A percentile compares a stretch with the other conserved stretches of the same genome.
Evolutionary conservation across 2,888 invertebrate genomes (phyloP).

Genomic region (Margaritifera margaritifera): DNA sequence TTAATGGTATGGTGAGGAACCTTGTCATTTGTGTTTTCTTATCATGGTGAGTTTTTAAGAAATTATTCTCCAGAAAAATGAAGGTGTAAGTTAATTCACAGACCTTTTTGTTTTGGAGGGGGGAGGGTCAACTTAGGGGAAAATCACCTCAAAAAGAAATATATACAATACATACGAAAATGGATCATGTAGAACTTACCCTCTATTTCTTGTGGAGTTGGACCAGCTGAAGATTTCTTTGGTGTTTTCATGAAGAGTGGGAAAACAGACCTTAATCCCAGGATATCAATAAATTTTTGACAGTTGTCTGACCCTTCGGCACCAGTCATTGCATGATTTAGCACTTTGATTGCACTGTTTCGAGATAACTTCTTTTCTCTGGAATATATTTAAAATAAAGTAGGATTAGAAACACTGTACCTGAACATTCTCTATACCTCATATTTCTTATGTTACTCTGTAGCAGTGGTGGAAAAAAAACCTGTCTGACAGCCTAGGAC

Average conservation of each 20-base stretch:
- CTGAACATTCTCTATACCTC: background rate
- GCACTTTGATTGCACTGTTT: slow-evolving; percentile 95
- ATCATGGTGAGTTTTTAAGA: too few species aligned
- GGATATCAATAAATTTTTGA: slow-evolving; percentile 97
- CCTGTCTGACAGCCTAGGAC: background rate
- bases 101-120: background rate
- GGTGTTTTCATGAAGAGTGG: slow-evolving; percentile 99
- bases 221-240: slow-evolving; percentile 77
- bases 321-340: slow-evolving; percentile 98
- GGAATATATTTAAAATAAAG: slow-evolving; percentile 6
- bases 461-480: too few species aligned
- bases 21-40: too few species aligned
- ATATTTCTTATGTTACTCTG: background rate
- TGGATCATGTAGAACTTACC: slow-evolving; percentile 73
- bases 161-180: background rate
- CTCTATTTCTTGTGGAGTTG: slow-evolving; percentile 86
- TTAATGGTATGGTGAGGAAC: too few species aligned
- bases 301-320: slow-evolving; percentile 92
- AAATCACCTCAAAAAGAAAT: background rate
- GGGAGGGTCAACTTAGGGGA: background rate
- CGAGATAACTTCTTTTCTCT: slow-evolving; percentile 91
- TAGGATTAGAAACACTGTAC: background rate
- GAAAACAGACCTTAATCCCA: slow-evolving; percentile 94
- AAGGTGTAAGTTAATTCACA: too few species aligned
- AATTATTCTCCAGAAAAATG: too few species aligned